Percentiles rank a stretch among this genome's conserved stretches.
Evolutionary conservation across 2,888 invertebrate genomes (phyloP).

Genomic region (Eumerus sabulonum): DNA sequence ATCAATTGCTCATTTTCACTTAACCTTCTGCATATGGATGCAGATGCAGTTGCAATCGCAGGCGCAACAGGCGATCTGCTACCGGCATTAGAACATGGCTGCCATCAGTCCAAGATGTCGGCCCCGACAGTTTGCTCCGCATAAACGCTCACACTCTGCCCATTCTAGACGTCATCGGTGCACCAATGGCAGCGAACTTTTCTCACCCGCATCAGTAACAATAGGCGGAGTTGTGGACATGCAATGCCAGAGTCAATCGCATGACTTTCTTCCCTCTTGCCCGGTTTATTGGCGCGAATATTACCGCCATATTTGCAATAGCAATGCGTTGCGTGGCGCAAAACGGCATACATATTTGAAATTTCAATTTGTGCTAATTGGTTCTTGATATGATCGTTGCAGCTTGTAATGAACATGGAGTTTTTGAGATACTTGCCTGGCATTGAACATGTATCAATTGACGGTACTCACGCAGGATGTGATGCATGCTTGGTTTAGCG

Average conservation of each 20-base stretch:
- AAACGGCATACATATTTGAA: background rate
- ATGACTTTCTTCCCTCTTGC: conserved; percentile 2
- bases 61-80: too few species aligned
- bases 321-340: conserved; percentile 9
- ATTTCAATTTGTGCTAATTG: conserved; percentile 4
- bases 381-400: conserved; percentile 4
- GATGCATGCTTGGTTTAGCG: conserved; percentile 17
- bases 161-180: too few species aligned
- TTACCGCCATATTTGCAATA: conserved; percentile 51
- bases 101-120: too few species aligned
- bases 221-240: conserved; percentile 54
- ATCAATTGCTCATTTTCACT: too few species aligned
- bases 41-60: too few species aligned
- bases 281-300: conserved; percentile 2
- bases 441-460: too few species aligned
- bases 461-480: conserved; percentile 10
- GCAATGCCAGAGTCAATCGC: conserved; percentile 21
- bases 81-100: too few species aligned
- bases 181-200: conserved; percentile 28
- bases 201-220: conserved; percentile 4
- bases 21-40: too few species aligned
- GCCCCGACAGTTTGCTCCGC: too few species aligned
- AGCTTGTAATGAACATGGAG: too few species aligned
- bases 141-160: too few species aligned
- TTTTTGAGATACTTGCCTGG: too few species aligned